A percentile compares a stretch with the other conserved stretches of the same genome.
Evolutionary conservation across 2,113 vertebrate species (phyloP).

Genomic region (Coregonus clupeaformis): DNA sequence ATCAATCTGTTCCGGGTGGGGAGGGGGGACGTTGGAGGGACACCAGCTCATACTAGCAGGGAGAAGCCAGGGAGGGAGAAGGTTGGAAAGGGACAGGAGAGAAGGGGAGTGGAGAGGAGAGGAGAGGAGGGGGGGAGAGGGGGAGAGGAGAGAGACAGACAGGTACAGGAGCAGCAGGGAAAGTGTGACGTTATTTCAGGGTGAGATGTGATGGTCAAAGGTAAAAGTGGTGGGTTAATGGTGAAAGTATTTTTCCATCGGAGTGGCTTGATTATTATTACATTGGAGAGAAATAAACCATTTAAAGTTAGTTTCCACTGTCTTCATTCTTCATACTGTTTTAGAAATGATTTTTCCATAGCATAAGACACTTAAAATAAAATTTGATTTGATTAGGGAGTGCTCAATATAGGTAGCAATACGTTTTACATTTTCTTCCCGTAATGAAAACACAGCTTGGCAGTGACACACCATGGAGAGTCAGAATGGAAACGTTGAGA

Average conservation of each 20-base stretch:
- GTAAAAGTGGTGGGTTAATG: background rate
- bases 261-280: background rate
- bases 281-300: background rate
- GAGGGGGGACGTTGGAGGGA: conserved; percentile 78
- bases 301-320: background rate
- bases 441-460: background rate
- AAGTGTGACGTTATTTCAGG: background rate
- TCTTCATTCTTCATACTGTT: background rate
- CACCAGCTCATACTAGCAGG: conserved; percentile 90
- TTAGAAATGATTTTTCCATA: background rate
- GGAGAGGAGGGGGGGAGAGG: background rate
- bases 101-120: conserved; percentile 47
- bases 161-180: background rate
- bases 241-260: background rate
- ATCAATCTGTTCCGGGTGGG: conserved; percentile 79
- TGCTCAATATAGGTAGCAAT: background rate
- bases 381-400: background rate
- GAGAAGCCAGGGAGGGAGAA: conserved; percentile 12
- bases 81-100: background rate
- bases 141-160: conserved; percentile 24
- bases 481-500: background rate
- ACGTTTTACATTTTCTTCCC: background rate
- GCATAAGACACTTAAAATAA: background rate
- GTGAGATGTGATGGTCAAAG: conserved; percentile 1
- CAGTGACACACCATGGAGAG: background rate